Base-by-base conservation (phyloP, 2,113 vertebrate genomes). In the Festucalex cinctus region DNA sequence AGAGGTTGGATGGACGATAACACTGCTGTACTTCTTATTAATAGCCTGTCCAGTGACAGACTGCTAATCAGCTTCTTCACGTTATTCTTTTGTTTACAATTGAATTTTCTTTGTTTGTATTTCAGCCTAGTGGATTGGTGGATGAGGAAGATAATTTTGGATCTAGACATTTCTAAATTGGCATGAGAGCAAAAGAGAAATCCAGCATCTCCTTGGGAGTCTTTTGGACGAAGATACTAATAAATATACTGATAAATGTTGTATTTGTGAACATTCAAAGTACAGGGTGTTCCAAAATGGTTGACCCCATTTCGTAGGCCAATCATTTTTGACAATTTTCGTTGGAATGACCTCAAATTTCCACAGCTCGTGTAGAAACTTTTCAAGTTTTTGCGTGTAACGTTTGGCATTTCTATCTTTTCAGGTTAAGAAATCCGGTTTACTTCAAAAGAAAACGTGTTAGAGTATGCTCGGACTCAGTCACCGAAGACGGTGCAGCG, bases 51-150 rank as follows among this genome's bases (percentile, higher is more conserved):
- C 13, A 54, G 24, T 24, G 22, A 54, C 48, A 51, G 48, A 54
- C 24, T 17, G 26, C 54, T 60, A n/a, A 60, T 22, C 58, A 37
- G 10, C 60, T 62, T 61, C 59, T 41, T 61, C 36, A 61, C 13
- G 16, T 62, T 62, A 22, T 41, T 43, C 6, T 62, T 61, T 20
- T 37, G 58, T 60, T 60, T 24, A 22, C 22, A 62, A 43, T 7
- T 43, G 12, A 37, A 13, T 60, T 60, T 28, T 57, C 14, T 14
- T 54, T 54, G 49, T 12, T 24, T 56, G 54, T 57, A 32, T 28
- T 17, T 16, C 26, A 28, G 17, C 54, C 14, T 17, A 32, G 26
- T 57, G 26, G 26, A 32, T 57, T 32, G 54, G 54, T 57, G 26
- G 26, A 2, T 32, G 54, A 28, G 28, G 26, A n/a, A 60, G n/a